Percentiles rank a stretch among this genome's conserved stretches.
These are phyloP conservation scores for Rhinogobius similis DNA, from an alignment of 2,113 vertebrate genomes.

Conservation along the genomic window DNA sequence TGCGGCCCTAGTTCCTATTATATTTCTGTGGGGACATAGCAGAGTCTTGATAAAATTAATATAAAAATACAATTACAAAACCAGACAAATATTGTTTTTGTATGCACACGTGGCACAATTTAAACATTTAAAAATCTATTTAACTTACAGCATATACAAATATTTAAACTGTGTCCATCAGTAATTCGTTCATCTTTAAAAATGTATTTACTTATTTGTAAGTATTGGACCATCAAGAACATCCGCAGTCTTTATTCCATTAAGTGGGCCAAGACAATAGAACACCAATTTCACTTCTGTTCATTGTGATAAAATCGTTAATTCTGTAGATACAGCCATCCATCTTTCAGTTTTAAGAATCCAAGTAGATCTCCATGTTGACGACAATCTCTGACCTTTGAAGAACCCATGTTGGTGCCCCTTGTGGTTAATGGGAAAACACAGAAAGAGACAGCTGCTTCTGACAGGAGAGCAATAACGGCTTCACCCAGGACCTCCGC, in stretches of 20 bases:
- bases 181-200: no score
- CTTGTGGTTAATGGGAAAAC: slow-evolving; percentile 52
- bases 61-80: no score
- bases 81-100: no score
- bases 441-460: slow-evolving; percentile 46
- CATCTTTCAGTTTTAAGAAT: neutral
- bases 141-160: no score
- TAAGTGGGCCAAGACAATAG: no score
- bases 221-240: no score
- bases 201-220: no score
- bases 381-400: slow-evolving; percentile 22
- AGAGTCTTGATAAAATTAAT: neutral
- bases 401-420: slow-evolving; percentile 29
- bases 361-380: neutral
- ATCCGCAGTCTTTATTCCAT: no score
- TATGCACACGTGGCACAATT: no score
- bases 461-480: slow-evolving; percentile 41
- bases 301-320: neutral
- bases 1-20: no score
- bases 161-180: no score
- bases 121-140: no score
- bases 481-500: slow-evolving; percentile 30
- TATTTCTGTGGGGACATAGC: neutral
- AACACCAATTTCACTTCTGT: neutral
- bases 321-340: neutral